Conservation (phyloP, 2,888 invertebrate species). For the Diarsia mendica region DNA sequence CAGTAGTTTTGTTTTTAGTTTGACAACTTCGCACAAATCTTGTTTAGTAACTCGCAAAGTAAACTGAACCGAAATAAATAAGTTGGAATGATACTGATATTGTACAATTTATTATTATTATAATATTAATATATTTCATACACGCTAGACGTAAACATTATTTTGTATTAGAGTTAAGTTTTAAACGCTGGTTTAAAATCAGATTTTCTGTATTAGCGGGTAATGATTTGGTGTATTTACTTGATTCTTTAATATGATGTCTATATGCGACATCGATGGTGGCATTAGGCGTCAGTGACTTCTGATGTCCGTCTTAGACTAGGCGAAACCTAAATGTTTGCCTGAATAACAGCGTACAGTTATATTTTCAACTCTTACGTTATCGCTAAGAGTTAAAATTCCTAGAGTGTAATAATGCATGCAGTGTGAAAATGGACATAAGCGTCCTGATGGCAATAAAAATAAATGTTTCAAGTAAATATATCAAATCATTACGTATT, state of each 20-base stretch:
- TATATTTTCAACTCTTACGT: background rate
- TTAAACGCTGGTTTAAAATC: constrained; percentile 84
- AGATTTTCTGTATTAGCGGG: constrained; percentile 71
- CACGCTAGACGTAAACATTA: constrained; percentile 81
- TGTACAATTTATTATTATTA: constrained; percentile 84
- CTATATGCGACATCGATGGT: background rate
- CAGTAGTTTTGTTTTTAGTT: constrained; percentile 20
- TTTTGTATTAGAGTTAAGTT: constrained; percentile 82
- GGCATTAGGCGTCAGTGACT: background rate
- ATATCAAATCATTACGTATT: constrained; percentile 64
- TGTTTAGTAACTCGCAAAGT: constrained; percentile 45
- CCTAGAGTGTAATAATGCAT: background rate
- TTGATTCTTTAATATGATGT: background rate
- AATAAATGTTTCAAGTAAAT: constrained; percentile 25
- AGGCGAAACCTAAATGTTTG: background rate
- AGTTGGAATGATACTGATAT: constrained; percentile 82
- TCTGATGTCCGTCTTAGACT: background rate
- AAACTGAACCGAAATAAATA: constrained; percentile 58
- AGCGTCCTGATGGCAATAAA: constrained; percentile 25
- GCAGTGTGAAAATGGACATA: background rate
- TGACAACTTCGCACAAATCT: constrained; percentile 59
- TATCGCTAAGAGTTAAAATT: background rate
- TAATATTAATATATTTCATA: constrained; percentile 84
- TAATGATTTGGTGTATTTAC: constrained; percentile 68
- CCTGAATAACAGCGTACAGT: background rate